phyloP scores from a whole-genome alignment of 2,888 invertebrate genomes.

The Tachina fera region DNA sequence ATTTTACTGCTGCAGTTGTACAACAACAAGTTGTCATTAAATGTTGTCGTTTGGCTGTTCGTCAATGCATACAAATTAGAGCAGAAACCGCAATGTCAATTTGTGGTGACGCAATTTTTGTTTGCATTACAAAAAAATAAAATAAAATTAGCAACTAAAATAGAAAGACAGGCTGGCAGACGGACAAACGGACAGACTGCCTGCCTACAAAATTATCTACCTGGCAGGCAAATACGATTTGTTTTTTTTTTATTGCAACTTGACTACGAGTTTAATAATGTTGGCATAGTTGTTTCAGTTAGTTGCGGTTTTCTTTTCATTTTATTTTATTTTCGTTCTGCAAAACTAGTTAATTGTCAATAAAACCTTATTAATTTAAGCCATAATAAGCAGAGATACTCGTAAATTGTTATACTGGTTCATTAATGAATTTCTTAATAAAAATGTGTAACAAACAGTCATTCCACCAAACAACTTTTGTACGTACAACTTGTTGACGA shows the following conservation, averaged over 20 bases:
- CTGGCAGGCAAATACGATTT: slow-evolving; percentile 27
- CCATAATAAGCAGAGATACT: slow-evolving; percentile 48
- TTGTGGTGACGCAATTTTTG: slow-evolving; percentile 70
- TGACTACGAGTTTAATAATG: slow-evolving; percentile 28
- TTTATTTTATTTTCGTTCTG: slow-evolving; percentile 25
- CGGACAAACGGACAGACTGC: slow-evolving; percentile 1
- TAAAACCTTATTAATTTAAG: slow-evolving; percentile 51
- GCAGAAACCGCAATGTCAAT: slow-evolving; percentile 71
- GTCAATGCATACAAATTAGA: slow-evolving; percentile 71
- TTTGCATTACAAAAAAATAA: slow-evolving; percentile 15
- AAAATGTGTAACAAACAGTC: slow-evolving; percentile 37
- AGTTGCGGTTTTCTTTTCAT: slow-evolving; percentile 54
- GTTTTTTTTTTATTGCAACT: slow-evolving; percentile 31
- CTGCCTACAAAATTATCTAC: neutral
- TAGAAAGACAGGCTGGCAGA: slow-evolving; percentile 6
- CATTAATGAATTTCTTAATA: slow-evolving; percentile 36
- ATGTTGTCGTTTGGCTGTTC: slow-evolving; percentile 55
- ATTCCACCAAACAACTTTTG: neutral
- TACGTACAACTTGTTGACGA: slow-evolving; percentile 46
- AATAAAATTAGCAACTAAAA: neutral
- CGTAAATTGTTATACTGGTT: slow-evolving; percentile 16
- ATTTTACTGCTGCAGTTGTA: slow-evolving; percentile 18
- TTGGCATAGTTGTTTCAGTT: slow-evolving; percentile 16
- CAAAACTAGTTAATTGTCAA: slow-evolving; percentile 54
- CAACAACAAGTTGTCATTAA: slow-evolving; percentile 63